Evolutionary conservation across 2,113 vertebrate species (phyloP).

Genomic region (Scomber japonicus): DNA sequence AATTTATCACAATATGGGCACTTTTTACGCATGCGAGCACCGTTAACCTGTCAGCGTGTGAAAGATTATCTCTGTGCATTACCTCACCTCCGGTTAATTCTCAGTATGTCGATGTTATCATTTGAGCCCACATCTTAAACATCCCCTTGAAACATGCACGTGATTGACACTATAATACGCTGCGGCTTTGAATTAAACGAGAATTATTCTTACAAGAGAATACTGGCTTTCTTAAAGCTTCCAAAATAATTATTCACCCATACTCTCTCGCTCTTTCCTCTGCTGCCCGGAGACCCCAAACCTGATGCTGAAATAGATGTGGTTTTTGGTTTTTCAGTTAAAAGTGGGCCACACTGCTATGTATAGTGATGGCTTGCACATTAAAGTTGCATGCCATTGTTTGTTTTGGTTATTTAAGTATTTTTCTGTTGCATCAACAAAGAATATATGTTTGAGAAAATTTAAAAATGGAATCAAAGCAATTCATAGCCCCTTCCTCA

Average conservation of each 20-base stretch:
- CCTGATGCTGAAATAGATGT: conserved; percentile 84
- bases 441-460: conserved; percentile 28
- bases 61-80: conserved; percentile 38
- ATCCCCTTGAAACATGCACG: conserved; percentile 25
- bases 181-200: conserved; percentile 56
- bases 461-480: conserved; percentile 45
- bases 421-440: conserved; percentile 55
- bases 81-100: conserved; percentile 54
- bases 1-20: conserved; percentile 4
- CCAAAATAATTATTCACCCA: conserved; percentile 74
- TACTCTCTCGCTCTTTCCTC: conserved; percentile 62
- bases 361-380: conserved; percentile 76
- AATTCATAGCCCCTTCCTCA: conserved; percentile 27
- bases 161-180: conserved; percentile 50
- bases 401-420: conserved; percentile 80
- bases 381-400: conserved; percentile 76
- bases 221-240: conserved; percentile 60
- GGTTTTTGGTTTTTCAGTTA: conserved; percentile 81
- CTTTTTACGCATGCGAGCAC: conserved; percentile 36
- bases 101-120: conserved; percentile 39
- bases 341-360: conserved; percentile 76
- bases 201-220: conserved; percentile 47
- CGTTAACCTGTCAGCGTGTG: conserved; percentile 67
- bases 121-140: conserved; percentile 50
- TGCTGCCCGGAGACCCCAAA: conserved; percentile 80